These are phyloP conservation scores for Ctenochaetus hawaiiensis DNA, from an alignment of 2,797 vertebrate species.

Conservation along the genomic window DNA sequence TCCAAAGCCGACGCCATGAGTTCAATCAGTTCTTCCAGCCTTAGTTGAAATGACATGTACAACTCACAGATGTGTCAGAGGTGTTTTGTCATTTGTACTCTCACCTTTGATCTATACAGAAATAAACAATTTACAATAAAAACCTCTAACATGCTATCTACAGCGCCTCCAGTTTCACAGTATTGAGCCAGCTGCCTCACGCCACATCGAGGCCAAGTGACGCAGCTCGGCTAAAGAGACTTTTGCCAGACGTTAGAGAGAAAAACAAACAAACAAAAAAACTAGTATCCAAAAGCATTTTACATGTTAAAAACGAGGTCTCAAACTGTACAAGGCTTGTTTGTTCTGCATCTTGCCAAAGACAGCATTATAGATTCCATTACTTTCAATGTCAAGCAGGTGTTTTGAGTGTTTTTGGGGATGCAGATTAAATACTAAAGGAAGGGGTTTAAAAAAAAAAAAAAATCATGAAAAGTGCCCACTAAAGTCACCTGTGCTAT, in stretches of 20 bases:
- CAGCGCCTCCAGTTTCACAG: conserved; percentile 89
- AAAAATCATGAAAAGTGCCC: conserved; percentile 67
- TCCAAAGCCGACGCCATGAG: conserved; percentile 42
- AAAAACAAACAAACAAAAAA: conserved; percentile 39
- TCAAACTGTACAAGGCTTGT: conserved; percentile 85
- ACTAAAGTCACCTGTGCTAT: conserved; percentile 71
- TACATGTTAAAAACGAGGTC: conserved; percentile 83
- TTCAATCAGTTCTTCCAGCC: conserved; percentile 64
- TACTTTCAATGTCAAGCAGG: conserved; percentile 78
- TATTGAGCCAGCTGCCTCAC: conserved; percentile 81
- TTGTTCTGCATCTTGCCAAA: conserved; percentile 83
- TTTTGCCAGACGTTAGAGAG: conserved; percentile 75
- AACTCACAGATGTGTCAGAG: conserved; percentile 73
- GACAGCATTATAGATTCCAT: conserved; percentile 78
- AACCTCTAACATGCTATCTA: conserved; percentile 84
- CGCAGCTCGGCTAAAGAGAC: conserved; percentile 81
- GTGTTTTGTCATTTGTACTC: conserved; percentile 78
- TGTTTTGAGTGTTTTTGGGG: conserved; percentile 70
- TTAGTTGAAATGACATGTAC: conserved; percentile 68
- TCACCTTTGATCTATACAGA: conserved; percentile 85
- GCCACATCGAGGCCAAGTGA: conserved; percentile 65
- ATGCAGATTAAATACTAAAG: conserved; percentile 79
- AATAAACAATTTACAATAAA: conserved; percentile 85
- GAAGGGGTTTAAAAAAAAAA: conserved; percentile 30
- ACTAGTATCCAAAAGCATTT: conserved; percentile 81